Evolutionary conservation across 2,797 vertebrate species (phyloP).

Genomic region (Coracias cyanogaster): DNA sequence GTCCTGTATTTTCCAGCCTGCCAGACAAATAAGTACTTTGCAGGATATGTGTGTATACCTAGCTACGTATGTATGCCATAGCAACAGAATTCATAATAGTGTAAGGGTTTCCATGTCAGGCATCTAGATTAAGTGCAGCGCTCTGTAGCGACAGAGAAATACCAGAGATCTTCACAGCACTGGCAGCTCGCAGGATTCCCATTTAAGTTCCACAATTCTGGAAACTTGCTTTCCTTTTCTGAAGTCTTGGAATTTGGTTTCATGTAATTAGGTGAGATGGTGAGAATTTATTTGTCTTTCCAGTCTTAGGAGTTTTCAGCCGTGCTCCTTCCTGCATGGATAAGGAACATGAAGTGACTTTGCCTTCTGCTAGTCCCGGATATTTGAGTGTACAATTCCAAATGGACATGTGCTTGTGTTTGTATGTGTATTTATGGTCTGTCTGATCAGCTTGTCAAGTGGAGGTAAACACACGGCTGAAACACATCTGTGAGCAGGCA

Average conservation of each 20-base stretch:
- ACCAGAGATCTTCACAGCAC: background rate
- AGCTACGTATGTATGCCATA: background rate
- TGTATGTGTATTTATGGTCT: background rate
- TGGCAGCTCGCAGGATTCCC: background rate
- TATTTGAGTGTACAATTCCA: background rate
- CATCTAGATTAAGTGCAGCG: background rate
- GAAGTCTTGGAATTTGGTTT: background rate
- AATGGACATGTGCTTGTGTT: background rate
- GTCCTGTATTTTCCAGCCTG: slow-evolving; percentile 53
- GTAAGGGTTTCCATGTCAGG: background rate
- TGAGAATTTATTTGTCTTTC: slow-evolving; percentile 15
- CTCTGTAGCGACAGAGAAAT: background rate
- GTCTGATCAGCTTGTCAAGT: background rate
- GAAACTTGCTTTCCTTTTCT: background rate
- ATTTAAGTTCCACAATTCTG: background rate
- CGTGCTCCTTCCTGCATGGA: background rate
- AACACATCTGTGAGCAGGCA: background rate
- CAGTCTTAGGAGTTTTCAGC: background rate
- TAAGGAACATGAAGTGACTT: background rate
- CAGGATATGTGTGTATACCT: background rate
- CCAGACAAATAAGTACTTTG: background rate
- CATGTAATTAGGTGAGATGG: background rate
- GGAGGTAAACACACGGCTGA: background rate
- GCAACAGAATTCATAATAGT: background rate
- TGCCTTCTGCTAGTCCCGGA: background rate